Evolutionary conservation across 1,140 invertebrate genomes (phyloP), one percentile per base, ranked within the genome.

Genomic region (Whitmania pigra): DNA sequence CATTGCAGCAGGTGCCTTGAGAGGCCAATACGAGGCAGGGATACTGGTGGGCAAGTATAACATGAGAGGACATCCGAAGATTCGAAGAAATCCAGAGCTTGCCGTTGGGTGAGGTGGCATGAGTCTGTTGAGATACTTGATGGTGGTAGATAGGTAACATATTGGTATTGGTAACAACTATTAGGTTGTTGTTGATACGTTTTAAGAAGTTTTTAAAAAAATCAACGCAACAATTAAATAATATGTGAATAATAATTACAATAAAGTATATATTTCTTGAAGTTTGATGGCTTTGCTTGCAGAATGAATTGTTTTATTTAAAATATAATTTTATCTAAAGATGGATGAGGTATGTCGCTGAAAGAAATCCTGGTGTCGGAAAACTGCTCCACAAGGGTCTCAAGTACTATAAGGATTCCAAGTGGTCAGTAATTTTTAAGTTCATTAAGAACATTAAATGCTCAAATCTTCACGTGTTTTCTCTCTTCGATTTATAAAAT

Each of bases 261-360:
- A 36, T 36, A 2, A 36, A 36, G 31, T 3, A 36, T 3, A 36
- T 36, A 36, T 36, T 36, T 36, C 31, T 36, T 36, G 31, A 36
- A 36, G 31, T 36, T 36, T 36, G 31, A 36, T 6, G 31, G 31
- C 31, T 36, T 36, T 36, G 2, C 31, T 36, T 2, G 2, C 31
- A 6, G 31, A 36, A 36, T 3, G 31, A 36, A 36, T 36, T 36
- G 31, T 36, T 6, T 36, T 2, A 36, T 36, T 36, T 36, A 36
- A 36, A 3, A 3, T 36, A 3, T 36, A 31, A 49, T 49, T 74
- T 54, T 69, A 57, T 54, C 66, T 71, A 74, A 18, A 80, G 79
- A 54, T 80, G 79, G 79, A 77, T 76, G 13, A 71, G 79, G 60
- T 79, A 72, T 69, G 77, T 80, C 13, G 76, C 76, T n/a, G 79